Conservation (phyloP, 1,140 invertebrate genomes). For the Zaprionus vittiger region DNA sequence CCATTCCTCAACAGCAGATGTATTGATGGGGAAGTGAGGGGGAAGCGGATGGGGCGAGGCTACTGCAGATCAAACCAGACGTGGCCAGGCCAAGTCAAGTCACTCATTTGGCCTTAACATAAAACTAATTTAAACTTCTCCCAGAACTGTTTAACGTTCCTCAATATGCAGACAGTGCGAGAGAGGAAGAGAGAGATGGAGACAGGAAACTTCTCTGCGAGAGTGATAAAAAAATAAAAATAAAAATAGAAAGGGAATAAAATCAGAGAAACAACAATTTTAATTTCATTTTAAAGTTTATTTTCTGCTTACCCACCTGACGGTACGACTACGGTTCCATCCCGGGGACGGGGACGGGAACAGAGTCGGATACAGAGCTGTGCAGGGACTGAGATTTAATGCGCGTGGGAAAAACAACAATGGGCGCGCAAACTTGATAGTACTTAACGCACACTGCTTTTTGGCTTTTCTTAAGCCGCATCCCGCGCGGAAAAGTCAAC, state of each 20-base stretch:
- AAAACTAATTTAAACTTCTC: constrained; percentile 80
- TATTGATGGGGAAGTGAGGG: not conserved
- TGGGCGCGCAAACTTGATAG: constrained; percentile 69
- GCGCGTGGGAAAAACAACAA: constrained; percentile 81
- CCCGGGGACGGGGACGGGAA: constrained; percentile 7
- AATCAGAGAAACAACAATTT: constrained; percentile 62
- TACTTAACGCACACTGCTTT: constrained; percentile 70
- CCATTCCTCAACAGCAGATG: not conserved
- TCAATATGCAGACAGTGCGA: constrained; percentile 58
- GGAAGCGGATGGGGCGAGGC: constrained; percentile 15
- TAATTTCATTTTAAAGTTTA: constrained; percentile 81
- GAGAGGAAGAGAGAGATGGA: not conserved
- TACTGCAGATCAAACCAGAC: constrained; percentile 8
- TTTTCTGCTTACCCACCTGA: constrained; percentile 43
- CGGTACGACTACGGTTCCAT: not conserved
- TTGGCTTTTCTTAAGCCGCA: constrained; percentile 75
- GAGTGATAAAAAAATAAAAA: constrained; percentile 11
- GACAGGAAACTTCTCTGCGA: constrained; percentile 61
- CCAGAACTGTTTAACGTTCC: constrained; percentile 58
- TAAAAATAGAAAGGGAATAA: constrained; percentile 26
- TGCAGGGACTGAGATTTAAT: constrained; percentile 61
- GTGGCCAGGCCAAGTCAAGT: constrained; percentile 40
- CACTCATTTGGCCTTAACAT: constrained; percentile 82
- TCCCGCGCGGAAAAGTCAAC: constrained; percentile 47
- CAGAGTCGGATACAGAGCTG: not conserved